Percentiles rank a stretch among this genome's conserved stretches.
Evolutionary conservation across 2,797 vertebrate species (phyloP).

Genomic region (Rhodeus uyekii): DNA sequence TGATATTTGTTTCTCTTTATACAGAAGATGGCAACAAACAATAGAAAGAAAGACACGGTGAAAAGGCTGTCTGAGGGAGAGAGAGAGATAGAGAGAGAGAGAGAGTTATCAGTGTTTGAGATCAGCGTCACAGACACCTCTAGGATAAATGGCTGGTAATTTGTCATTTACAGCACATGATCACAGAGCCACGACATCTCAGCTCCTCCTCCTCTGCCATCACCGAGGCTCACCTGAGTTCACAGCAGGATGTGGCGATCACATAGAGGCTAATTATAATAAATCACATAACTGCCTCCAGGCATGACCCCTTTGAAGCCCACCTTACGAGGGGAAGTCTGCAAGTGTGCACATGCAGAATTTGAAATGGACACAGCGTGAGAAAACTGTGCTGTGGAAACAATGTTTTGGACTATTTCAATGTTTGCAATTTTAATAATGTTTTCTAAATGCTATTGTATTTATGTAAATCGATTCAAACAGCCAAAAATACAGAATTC

Average conservation of each 20-base stretch:
- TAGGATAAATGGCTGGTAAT: background rate
- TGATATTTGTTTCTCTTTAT: background rate
- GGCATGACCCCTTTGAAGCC: conserved; percentile 13
- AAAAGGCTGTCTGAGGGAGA: too few species aligned
- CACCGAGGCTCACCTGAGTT: conserved; percentile 16
- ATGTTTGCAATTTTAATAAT: too few species aligned
- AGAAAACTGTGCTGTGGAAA: background rate
- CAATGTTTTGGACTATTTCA: too few species aligned
- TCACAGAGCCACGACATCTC: conserved; percentile 5
- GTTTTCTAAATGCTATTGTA: background rate
- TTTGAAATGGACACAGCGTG: background rate
- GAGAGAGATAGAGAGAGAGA: background rate
- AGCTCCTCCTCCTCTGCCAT: conserved; percentile 6
- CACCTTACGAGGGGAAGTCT: background rate
- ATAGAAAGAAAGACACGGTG: too few species aligned
- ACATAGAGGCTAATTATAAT: conserved; percentile 11
- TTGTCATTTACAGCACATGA: conserved; percentile 27
- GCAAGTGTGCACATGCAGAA: background rate
- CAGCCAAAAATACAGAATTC: background rate
- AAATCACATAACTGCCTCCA: conserved; percentile 19
- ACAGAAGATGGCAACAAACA: background rate
- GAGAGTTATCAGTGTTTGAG: conserved; percentile 9
- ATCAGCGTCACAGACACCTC: background rate
- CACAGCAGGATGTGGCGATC: conserved; percentile 32
- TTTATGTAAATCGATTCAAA: background rate